phyloP scores from a whole-genome alignment of 2,888 invertebrate species.

The Drosophila paranaensis region DNA sequence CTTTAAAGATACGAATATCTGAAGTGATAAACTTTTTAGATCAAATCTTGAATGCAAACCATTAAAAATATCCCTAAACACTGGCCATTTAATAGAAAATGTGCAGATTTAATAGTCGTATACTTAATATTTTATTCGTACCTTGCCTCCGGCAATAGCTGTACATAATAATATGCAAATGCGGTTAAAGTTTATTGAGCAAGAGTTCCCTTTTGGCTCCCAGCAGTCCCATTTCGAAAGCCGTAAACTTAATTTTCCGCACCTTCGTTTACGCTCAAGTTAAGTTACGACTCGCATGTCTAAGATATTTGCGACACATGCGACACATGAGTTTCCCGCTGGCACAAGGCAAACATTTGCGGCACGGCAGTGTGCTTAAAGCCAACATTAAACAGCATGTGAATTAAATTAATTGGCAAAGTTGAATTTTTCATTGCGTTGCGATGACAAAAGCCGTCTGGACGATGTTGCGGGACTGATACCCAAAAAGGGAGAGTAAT shows the following conservation, averaged over 20 bases:
- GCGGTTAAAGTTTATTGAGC: conserved; percentile 7
- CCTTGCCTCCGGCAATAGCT: not conserved
- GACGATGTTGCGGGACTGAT: conserved; percentile 30
- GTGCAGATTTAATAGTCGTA: not conserved
- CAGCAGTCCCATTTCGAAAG: conserved; percentile 26
- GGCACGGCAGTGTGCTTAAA: conserved; percentile 24
- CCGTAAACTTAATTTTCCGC: conserved; percentile 39
- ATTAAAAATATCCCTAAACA: conserved; percentile 1
- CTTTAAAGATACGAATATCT: not conserved
- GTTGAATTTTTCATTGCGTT: conserved; percentile 63
- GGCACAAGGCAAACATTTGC: conserved; percentile 42
- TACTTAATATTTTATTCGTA: conserved; percentile 4
- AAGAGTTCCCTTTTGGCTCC: not conserved
- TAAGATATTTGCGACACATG: conserved; percentile 10
- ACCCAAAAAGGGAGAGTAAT: conserved; percentile 55
- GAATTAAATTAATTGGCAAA: conserved; percentile 76
- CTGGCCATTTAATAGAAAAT: not conserved
- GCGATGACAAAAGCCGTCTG: conserved; percentile 15
- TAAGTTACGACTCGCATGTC: conserved; percentile 11
- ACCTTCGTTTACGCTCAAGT: conserved; percentile 7
- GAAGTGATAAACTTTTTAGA: no score
- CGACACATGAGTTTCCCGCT: conserved; percentile 5
- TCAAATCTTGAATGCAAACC: not conserved
- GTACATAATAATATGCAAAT: conserved; percentile 31
- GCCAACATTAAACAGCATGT: conserved; percentile 52